Evolutionary conservation across 2,113 vertebrate genomes (phyloP).

Genomic region (Hippolais icterina): DNA sequence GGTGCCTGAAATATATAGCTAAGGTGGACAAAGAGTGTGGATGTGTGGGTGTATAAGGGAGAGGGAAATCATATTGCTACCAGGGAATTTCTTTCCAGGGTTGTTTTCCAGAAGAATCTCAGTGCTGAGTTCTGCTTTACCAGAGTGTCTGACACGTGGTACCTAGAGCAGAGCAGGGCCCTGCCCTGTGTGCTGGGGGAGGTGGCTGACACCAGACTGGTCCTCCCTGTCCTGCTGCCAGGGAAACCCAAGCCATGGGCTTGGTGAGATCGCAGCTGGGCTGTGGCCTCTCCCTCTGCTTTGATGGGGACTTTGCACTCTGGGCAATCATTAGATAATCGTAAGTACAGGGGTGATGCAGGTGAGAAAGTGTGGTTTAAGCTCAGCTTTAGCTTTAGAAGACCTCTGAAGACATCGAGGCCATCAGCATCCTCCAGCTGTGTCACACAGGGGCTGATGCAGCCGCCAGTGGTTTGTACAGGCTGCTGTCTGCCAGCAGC

Average conservation of each 20-base stretch:
- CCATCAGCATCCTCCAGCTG: background rate
- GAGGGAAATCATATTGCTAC: background rate
- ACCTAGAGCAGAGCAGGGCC: no score
- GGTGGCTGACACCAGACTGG: background rate
- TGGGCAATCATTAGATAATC: background rate
- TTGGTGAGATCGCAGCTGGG: background rate
- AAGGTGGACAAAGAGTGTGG: background rate
- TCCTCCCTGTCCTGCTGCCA: background rate
- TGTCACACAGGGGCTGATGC: background rate
- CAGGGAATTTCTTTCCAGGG: background rate
- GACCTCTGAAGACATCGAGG: background rate
- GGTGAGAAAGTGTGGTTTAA: background rate
- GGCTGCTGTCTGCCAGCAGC: background rate
- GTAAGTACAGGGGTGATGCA: background rate
- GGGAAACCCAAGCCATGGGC: background rate
- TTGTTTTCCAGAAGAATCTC: background rate
- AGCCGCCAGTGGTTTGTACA: background rate
- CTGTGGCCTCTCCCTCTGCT: background rate
- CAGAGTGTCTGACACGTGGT: accelerated
- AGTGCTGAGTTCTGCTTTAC: background rate
- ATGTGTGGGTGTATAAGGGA: background rate
- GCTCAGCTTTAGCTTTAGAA: background rate
- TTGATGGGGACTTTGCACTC: background rate
- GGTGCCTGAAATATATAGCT: background rate
- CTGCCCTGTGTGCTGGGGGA: background rate